Evolutionary conservation across 1,140 invertebrate species (phyloP), one percentile per base, ranked within the genome.

Genomic region (Meloidogyne hapla): DNA sequence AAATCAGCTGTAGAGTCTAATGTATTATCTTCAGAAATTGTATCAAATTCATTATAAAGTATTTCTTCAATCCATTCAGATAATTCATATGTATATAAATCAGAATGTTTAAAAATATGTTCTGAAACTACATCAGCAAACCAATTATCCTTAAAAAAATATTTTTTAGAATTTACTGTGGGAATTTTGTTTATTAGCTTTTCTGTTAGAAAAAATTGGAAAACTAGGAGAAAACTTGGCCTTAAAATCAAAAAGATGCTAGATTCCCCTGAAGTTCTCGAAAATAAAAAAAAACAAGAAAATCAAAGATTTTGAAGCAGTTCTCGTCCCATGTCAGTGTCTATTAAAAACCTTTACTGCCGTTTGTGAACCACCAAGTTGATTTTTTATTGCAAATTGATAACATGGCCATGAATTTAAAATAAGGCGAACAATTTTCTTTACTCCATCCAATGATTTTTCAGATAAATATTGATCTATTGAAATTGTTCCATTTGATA

Each of bases 11-110:
- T 73, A n/a, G 71, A 64, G n/a, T 73, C 71, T 28, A 73, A n/a
- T 25, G 71, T 73, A 13, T 61, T 38, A 33, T 73, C 71, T 28
- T 73, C 71, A 13, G 71, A 73, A 26, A 73, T 73, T 21, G 56
- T 21, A 40, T 61, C 56, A 64, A 73, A 73, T 21, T 73, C 71
- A 40, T 61, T 26, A 64, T 73, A 40, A 38, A 73, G 56, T 42
- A 73, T 63, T 40, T 73, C 71, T n/a, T 63, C 71, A 23, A 73
- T 63, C 71, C 71, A 73, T 25, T 73, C 71, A 64, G 71, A 73
- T 18, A 73, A n/a, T 38, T 42, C 71, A 33, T 56, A 56, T 1
- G 56, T 38, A 18, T 61, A 73, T 5, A 65, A 18, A 23, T 73
- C 56, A 13, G 21, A 28, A 10, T 64, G 71, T 64, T 73, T 73